Evolutionary conservation across 2,113 vertebrate genomes (phyloP).

Genomic region (Mustela nigripes): DNA sequence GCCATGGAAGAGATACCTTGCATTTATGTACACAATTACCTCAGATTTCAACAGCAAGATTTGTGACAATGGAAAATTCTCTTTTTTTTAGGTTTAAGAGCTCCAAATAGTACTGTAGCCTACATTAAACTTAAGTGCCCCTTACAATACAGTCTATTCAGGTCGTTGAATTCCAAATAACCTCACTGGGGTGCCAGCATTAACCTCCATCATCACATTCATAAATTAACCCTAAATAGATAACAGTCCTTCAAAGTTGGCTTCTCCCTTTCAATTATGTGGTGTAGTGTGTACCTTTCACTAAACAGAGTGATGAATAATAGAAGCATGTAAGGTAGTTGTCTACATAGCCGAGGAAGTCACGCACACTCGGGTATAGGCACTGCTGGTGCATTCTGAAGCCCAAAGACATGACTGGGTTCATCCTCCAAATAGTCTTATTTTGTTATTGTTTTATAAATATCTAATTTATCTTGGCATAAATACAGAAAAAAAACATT

Average conservation of each 20-base stretch:
- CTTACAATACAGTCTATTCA: background rate
- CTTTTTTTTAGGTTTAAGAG: background rate
- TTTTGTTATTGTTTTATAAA: conserved; percentile 49
- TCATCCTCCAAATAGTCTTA: background rate
- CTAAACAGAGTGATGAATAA: background rate
- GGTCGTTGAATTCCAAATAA: background rate
- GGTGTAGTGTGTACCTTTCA: background rate
- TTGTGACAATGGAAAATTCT: background rate
- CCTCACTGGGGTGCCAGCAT: background rate
- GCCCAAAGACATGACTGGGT: background rate
- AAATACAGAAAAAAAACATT: background rate
- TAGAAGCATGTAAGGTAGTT: background rate
- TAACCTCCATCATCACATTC: background rate
- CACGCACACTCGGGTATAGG: background rate
- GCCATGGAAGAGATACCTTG: background rate
- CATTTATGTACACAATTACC: background rate
- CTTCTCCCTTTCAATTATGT: background rate
- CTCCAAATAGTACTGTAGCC: background rate
- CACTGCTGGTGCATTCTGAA: background rate
- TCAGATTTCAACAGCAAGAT: conserved; percentile 20
- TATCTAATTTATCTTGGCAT: conserved; percentile 59
- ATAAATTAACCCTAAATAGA: conserved; percentile 23
- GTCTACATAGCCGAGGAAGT: background rate
- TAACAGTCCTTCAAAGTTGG: background rate
- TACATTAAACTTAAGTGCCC: background rate